Evolutionary conservation across 2,797 vertebrate species (phyloP), one percentile per base, ranked within the genome.

Genomic region (Anabacerthia variegaticeps): DNA sequence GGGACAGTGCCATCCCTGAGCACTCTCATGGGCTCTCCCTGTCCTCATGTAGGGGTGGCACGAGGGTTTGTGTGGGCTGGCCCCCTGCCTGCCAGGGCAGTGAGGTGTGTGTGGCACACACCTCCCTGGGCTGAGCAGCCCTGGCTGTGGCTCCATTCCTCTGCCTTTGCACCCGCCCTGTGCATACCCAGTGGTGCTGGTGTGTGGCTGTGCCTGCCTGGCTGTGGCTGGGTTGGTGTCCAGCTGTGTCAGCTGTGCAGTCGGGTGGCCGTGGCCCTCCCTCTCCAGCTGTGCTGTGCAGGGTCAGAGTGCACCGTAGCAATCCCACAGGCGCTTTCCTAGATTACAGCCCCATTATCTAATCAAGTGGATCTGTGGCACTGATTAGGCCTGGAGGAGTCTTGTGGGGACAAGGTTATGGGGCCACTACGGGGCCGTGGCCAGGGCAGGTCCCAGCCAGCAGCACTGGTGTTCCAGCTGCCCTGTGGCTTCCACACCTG

Each of bases 311-410:
- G 32, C 3, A 6, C 17, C 0, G 3, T 26, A 6, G 4, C 93
- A 89, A 90, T 95, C 95, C 95, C 69, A 5, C 71, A 65, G 75
- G 71, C 77, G 30, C 95, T 95, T 85, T 36, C 69, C 83, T 91
- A 96, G 97, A 96, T 97, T 96, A 97, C 92, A 65, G 90, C 86
- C 92, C 86, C 92, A 80, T 97, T 95, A 96, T 94, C 96, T 95
- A 66, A 96, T 96, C 63, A 95, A 95, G 82, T 80, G 10, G 89
- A 95, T 95, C 91, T 66, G 1, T 0, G 5, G 46, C 5, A 6
- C 95, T 49, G 94, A 93, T 91, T 54, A 87, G 83, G 61, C 89
- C 59, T 44, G 58, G 65, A 65, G 19, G 44, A 93, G 96, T 95
- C 94, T 76, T 1, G 1, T 11, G 85, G 96, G 97, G 96, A 95